These are phyloP conservation scores for Cyclura pinguis DNA, from an alignment of 2,797 vertebrate species.

Conservation along the genomic window DNA sequence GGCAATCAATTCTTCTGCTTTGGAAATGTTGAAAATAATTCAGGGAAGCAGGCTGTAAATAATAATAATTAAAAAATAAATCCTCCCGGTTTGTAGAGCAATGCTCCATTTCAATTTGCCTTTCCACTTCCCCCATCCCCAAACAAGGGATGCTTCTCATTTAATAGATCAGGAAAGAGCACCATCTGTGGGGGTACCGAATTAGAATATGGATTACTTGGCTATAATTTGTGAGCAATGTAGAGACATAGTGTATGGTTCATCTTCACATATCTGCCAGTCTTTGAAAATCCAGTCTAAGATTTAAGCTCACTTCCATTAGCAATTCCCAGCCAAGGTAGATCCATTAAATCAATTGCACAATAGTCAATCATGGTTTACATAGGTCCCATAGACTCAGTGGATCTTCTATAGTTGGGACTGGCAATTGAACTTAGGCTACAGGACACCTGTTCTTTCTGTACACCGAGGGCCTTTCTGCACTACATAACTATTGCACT, in stretches of 20 bases:
- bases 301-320: too few species aligned
- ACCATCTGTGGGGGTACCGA: background rate
- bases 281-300: background rate
- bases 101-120: background rate
- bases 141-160: background rate
- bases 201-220: background rate
- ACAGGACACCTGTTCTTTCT: background rate
- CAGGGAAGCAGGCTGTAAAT: slow-evolving; percentile 1
- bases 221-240: background rate
- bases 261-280: background rate
- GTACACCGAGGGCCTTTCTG: background rate
- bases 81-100: background rate
- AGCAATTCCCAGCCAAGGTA: background rate
- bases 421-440: too few species aligned
- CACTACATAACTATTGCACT: too few species aligned
- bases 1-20: slow-evolving; percentile 7
- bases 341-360: too few species aligned
- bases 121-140: too few species aligned
- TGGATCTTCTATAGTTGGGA: too few species aligned
- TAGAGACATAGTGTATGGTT: background rate
- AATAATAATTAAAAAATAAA: slow-evolving; percentile 36
- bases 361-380: too few species aligned
- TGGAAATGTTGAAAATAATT: slow-evolving; percentile 36
- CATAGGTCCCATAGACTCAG: too few species aligned
- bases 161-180: background rate